Evolutionary conservation across 2,888 invertebrate species (phyloP).

Genomic region (Notodonta dromedarius): DNA sequence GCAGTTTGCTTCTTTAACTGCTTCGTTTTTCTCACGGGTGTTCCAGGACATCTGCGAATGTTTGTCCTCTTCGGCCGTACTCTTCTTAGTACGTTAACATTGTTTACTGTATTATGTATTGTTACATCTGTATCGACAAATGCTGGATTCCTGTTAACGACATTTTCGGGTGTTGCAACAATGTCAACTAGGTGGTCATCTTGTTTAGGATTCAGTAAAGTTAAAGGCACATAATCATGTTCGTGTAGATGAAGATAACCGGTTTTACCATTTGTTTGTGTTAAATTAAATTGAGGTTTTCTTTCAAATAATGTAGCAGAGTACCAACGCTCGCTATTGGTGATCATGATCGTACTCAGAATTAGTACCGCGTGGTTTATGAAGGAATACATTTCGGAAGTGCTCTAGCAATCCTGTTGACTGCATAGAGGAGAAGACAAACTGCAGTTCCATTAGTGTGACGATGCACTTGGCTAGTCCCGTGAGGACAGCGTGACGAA

Average conservation of each 20-base stretch:
- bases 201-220: conserved; percentile 18
- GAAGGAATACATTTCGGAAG: conserved; percentile 32
- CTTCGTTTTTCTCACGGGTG: conserved; percentile 23
- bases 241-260: conserved; percentile 19
- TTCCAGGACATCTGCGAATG: conserved; percentile 44
- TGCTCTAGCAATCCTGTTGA: conserved; percentile 11
- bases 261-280: conserved; percentile 7
- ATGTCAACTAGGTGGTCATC: conserved; percentile 6
- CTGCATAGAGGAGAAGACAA: conserved; percentile 23
- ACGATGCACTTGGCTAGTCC: conserved; percentile 49
- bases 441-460: conserved; percentile 43
- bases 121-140: conserved; percentile 19
- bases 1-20: conserved; percentile 22
- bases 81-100: conserved; percentile 39
- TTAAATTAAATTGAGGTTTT: conserved; percentile 17
- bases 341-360: conserved; percentile 31
- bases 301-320: conserved; percentile 47
- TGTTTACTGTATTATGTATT: conserved; percentile 38
- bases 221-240: conserved; percentile 25
- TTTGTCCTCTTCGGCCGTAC: conserved; percentile 44
- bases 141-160: conserved; percentile 9
- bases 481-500: conserved; percentile 60
- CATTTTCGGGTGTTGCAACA: conserved; percentile 4
- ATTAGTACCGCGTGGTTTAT: conserved; percentile 27
- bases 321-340: conserved; percentile 57